Evolutionary conservation across 2,797 vertebrate genomes (phyloP).

Genomic region (Fundulus diaphanus): DNA sequence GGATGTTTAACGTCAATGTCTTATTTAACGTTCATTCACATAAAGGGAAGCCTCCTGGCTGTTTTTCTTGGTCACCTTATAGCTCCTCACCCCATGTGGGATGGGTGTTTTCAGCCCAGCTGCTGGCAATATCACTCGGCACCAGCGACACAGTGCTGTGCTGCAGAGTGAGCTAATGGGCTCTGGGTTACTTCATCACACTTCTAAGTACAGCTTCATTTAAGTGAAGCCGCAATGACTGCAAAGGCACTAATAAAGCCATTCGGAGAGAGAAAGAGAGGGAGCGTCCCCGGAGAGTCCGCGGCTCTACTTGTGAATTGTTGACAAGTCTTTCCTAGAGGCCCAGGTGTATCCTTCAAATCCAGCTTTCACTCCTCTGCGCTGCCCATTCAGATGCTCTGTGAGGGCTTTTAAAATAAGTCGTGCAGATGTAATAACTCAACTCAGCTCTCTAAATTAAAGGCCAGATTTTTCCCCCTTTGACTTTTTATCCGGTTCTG

Average conservation of each 20-base stretch:
- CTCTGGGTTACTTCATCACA: conserved; percentile 83
- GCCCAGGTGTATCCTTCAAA: conserved; percentile 75
- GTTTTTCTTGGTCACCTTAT: conserved; percentile 45
- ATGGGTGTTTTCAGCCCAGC: conserved; percentile 75
- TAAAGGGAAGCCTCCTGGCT: conserved; percentile 13
- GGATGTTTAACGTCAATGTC: conserved; percentile 34
- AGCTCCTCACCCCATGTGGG: conserved; percentile 48
- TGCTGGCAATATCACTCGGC: conserved; percentile 84
- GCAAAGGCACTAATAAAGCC: conserved; percentile 83
- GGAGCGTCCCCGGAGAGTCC: conserved; percentile 53
- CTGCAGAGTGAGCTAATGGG: conserved; percentile 80
- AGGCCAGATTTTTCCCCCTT: neutral
- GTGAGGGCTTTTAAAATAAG: conserved; percentile 16
- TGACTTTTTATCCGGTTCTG: neutral
- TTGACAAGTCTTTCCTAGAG: conserved; percentile 67
- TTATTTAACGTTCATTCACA: conserved; percentile 3
- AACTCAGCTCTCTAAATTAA: neutral
- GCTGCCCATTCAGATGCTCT: conserved; percentile 28
- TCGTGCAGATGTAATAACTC: conserved; percentile 39
- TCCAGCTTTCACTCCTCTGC: conserved; percentile 52
- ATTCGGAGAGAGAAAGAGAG: conserved; percentile 57
- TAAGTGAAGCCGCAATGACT: conserved; percentile 78
- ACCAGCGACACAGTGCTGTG: conserved; percentile 69
- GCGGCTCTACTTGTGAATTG: conserved; percentile 57
- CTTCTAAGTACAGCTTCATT: conserved; percentile 82